These are phyloP conservation scores for Encarsia formosa DNA, from an alignment of 2,888 invertebrate species.

Conservation along the genomic window DNA sequence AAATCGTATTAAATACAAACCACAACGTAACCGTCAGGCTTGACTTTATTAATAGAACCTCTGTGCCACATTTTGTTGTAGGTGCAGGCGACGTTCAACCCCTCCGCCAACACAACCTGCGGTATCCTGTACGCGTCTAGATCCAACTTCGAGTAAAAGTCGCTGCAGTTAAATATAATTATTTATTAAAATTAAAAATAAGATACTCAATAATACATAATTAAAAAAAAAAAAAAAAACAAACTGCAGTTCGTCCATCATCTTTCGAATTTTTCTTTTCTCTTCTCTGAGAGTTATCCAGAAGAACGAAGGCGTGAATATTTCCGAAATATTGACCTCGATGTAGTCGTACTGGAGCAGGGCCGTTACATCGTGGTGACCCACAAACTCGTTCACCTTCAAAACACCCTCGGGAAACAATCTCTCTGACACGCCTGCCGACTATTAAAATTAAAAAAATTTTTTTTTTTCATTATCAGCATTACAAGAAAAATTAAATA, in stretches of 20 bases:
- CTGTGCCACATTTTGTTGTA: conserved; percentile 43
- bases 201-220: conserved; percentile 4
- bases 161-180: conserved; percentile 12
- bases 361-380: conserved; percentile 33
- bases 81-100: conserved; percentile 43
- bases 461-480: neutral
- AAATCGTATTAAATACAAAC: too few relatives aligned
- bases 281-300: conserved; percentile 41
- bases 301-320: conserved; percentile 45
- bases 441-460: conserved; percentile 30
- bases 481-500: neutral
- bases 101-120: conserved; percentile 37
- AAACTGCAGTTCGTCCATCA: conserved; percentile 42
- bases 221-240: conserved; percentile 15
- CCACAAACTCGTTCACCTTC: conserved; percentile 37
- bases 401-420: conserved; percentile 40
- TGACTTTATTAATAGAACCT: conserved; percentile 39
- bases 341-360: conserved; percentile 28
- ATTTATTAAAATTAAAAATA: neutral
- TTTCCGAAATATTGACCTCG: conserved; percentile 39
- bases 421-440: conserved; percentile 23
- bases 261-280: conserved; percentile 26
- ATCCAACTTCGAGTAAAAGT: conserved; percentile 18
- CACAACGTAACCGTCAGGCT: conserved; percentile 36
- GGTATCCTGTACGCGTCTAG: conserved; percentile 35